Conservation (phyloP, 2,888 invertebrate genomes). For the Bellardia bayeri region DNA sequence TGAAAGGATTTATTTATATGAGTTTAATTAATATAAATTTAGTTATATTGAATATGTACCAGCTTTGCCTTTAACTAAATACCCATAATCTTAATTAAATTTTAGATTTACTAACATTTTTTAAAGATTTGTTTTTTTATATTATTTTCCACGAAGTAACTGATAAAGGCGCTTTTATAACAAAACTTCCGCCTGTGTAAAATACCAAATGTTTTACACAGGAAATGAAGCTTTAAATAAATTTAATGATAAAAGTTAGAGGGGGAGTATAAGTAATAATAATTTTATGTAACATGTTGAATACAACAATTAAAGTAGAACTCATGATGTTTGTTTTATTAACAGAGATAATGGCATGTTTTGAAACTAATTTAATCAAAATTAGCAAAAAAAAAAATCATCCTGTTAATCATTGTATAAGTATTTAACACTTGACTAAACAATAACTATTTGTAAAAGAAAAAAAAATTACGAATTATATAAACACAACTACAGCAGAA, state of each 20-base stretch:
- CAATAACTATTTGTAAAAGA: slow-evolving; percentile 14
- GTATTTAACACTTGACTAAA: slow-evolving; percentile 57
- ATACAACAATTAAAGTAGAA: background rate
- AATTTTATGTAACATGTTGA: background rate
- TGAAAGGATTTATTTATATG: background rate
- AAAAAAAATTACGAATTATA: background rate
- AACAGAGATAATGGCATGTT: background rate
- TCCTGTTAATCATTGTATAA: slow-evolving; percentile 43
- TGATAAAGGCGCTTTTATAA: slow-evolving; percentile 41
- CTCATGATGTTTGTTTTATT: background rate
- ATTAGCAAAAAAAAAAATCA: slow-evolving; percentile 32
- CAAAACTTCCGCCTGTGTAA: background rate
- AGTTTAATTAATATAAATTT: slow-evolving; percentile 14
- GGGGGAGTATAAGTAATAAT: background rate
- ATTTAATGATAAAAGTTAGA: background rate
- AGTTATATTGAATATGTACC: background rate
- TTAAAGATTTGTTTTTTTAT: background rate
- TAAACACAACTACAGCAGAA: background rate
- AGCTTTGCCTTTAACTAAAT: background rate
- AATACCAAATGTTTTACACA: background rate
- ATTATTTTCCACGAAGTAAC: background rate
- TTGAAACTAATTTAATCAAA: slow-evolving; percentile 46
- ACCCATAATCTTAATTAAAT: slow-evolving; percentile 22
- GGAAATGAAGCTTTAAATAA: slow-evolving; percentile 25
- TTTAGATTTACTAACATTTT: background rate